Percentiles rank a stretch among this genome's conserved stretches.
These are phyloP conservation scores for Drosophila emarginata DNA, from an alignment of 2,888 invertebrate species.

Conservation along the genomic window DNA sequence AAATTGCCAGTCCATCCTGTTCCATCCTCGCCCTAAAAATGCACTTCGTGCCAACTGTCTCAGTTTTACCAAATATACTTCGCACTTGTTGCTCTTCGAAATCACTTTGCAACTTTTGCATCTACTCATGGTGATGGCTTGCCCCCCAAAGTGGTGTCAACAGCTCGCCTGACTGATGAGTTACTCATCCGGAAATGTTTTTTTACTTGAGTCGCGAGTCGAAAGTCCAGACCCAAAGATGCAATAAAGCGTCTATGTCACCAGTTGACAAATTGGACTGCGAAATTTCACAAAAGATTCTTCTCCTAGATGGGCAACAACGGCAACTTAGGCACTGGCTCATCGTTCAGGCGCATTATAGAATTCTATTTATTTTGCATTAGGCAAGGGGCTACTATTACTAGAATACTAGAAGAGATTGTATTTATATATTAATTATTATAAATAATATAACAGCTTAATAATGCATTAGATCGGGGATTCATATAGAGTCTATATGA, in stretches of 20 bases:
- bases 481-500: too few relatives aligned
- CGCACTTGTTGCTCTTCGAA: conserved; percentile 75
- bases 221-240: conserved; percentile 36
- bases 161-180: conserved; percentile 73
- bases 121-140: conserved; percentile 61
- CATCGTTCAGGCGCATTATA: not conserved
- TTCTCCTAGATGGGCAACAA: not conserved
- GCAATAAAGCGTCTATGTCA: conserved; percentile 74
- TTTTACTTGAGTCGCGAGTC: conserved; percentile 58
- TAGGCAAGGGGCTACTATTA: not conserved
- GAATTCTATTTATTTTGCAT: conserved; percentile 6
- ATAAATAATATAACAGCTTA: too few relatives aligned
- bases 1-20: conserved; percentile 46
- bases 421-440: too few relatives aligned
- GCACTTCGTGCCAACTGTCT: not conserved
- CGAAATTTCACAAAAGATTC: conserved; percentile 50
- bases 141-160: conserved; percentile 80
- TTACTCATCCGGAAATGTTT: conserved; percentile 78
- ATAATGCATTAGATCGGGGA: too few relatives aligned
- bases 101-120: conserved; percentile 78
- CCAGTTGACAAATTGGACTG: conserved; percentile 72
- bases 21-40: conserved; percentile 1
- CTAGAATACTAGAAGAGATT: too few relatives aligned
- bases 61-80: conserved; percentile 59
- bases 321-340: not conserved